phyloP scores from a whole-genome alignment of 1,140 invertebrate genomes.

The Chironomus striatipennis region DNA sequence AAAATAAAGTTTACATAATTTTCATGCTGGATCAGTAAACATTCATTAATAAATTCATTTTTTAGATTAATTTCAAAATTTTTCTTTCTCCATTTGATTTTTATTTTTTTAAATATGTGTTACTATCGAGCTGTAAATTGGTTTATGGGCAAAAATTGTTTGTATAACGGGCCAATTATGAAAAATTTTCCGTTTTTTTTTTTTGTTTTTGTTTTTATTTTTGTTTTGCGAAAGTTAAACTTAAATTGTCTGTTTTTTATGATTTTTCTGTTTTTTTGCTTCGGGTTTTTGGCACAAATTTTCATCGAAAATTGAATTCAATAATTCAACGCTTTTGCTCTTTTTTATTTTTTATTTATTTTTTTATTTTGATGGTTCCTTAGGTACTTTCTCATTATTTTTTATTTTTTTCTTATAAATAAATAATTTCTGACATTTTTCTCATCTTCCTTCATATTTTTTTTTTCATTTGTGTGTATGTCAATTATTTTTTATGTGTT shows the following conservation, averaged over 20 bases:
- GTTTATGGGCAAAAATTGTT: neutral
- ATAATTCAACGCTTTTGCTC: slow-evolving; percentile 3
- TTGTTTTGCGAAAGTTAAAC: neutral
- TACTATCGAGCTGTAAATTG: slow-evolving; percentile 17
- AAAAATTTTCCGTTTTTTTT: slow-evolving; percentile 6
- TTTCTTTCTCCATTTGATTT: neutral
- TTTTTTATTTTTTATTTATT: neutral
- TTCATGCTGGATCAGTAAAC: neutral
- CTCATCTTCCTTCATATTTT: neutral
- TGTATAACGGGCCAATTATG: neutral
- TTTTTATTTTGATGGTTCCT: neutral
- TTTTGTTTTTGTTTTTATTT: neutral
- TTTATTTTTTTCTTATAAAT: neutral
- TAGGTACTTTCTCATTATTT: neutral
- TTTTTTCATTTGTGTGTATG: neutral
- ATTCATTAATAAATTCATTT: neutral
- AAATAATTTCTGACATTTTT: slow-evolving; percentile 9
- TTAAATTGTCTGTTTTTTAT: neutral
- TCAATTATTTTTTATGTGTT: neutral
- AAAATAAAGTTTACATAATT: neutral
- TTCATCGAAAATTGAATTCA: neutral
- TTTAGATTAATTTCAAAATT: slow-evolving; percentile 23
- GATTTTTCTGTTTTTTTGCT: neutral
- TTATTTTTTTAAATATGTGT: neutral
- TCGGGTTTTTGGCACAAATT: neutral